Percentiles rank a stretch among this genome's conserved stretches.
Conservation (phyloP, 1,140 invertebrate genomes). For the Spodoptera frugiperda region DNA sequence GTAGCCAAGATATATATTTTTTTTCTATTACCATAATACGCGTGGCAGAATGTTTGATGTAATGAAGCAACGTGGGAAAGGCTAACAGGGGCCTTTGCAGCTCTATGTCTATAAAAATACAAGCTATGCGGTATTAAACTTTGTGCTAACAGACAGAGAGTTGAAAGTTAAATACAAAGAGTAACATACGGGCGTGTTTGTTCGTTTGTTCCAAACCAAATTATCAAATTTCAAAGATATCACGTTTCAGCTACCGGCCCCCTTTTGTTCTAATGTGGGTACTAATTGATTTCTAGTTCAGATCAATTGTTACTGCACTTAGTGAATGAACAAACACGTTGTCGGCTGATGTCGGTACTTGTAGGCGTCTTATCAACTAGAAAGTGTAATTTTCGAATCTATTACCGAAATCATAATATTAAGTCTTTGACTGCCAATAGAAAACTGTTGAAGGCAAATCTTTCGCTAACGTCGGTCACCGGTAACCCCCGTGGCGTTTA, state of each 20-base stretch:
- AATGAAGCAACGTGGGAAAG: slow-evolving; percentile 72
- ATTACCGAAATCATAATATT: no score
- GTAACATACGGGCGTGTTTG: slow-evolving; percentile 59
- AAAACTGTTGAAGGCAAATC: no score
- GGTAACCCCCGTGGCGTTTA: no score
- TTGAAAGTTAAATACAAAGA: not conserved
- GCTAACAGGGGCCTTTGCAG: slow-evolving; percentile 56
- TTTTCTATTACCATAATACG: slow-evolving; percentile 69
- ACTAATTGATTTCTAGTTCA: slow-evolving; percentile 48
- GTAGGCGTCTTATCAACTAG: no score
- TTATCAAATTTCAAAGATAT: slow-evolving; percentile 61
- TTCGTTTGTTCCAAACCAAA: slow-evolving; percentile 47
- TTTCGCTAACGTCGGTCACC: no score
- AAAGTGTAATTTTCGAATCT: no score
- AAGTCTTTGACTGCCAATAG: no score
- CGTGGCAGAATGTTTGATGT: slow-evolving; percentile 68
- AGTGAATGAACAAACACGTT: slow-evolving; percentile 21
- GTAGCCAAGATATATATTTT: slow-evolving; percentile 58
- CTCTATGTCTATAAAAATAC: slow-evolving; percentile 29
- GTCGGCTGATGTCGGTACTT: slow-evolving; percentile 11
- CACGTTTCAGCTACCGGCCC: slow-evolving; percentile 51
- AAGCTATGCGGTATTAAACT: slow-evolving; percentile 29
- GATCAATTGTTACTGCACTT: slow-evolving; percentile 39
- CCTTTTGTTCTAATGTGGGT: slow-evolving; percentile 45
- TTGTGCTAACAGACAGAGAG: not conserved